Base-by-base conservation (phyloP, 1,140 invertebrate genomes). In the Maniola jurtina region DNA sequence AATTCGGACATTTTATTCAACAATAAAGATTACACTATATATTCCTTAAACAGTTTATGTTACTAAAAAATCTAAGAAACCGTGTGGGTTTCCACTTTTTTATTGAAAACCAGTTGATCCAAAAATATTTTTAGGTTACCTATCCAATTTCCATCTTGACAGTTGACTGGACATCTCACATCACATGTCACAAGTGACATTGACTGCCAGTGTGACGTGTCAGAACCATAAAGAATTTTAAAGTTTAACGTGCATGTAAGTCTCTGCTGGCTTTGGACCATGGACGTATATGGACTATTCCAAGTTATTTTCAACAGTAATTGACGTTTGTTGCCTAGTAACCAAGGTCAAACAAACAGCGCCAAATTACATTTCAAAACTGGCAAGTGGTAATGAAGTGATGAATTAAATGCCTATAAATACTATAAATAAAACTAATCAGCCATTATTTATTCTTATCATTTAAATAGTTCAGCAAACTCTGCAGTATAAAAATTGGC, bases 281-380 rank as follows among this genome's bases (percentile, higher is more conserved):
- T n/a, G n/a, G n/a, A n/a, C n/a, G n/a, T n/a, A n/a, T n/a, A n/a
- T n/a, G n/a, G n/a, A n/a, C n/a, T n/a, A n/a, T n/a, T n/a, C n/a
- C n/a, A n/a, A n/a, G n/a, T n/a, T n/a, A 25, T 25, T 25, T 25
- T 25, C 1, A 25, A 25, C 25, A 25, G 25, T 25, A 25, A 2
- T 25, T 25, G 1, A 9, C 10, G 38, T 11, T 15, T 3, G 73
- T 81, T 56, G 25, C 77, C 57, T 83, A 66, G 79, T 68, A 74
- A 90, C 87, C 83, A 89, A 90, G 82, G 86, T 84, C 87, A 88
- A 90, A 90, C 88, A 89, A 84, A 88, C 81, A 85, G 77, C 78
- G 80, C 64, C 76, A 87, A 85, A 81, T 78, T 80, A 84, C 82
- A 77, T 82, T 87, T 84, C 80, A 83, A 89, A 89, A 86, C 81